Evolutionary conservation across 1,140 invertebrate genomes (phyloP).

Genomic region (Pristionchus pacificus): DNA sequence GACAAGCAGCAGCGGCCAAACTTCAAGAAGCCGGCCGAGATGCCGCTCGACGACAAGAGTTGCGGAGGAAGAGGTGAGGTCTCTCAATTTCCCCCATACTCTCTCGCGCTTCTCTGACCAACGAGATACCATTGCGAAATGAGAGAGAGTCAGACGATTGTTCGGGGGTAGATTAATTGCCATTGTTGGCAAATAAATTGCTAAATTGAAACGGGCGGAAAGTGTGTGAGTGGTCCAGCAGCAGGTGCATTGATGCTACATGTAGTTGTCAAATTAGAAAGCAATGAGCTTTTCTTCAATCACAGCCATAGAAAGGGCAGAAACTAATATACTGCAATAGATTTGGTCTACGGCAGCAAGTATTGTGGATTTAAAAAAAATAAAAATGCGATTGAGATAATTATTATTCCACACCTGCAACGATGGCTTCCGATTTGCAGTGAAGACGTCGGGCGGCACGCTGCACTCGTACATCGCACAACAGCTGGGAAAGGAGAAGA

Average conservation of each 20-base stretch:
- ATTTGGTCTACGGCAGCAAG: not conserved
- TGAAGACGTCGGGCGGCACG: slow-evolving; percentile 89
- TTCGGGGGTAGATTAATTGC: no score
- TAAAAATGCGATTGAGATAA: not conserved
- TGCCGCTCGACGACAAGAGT: slow-evolving; percentile 80
- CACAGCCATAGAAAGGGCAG: not conserved
- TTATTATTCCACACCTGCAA: slow-evolving; percentile 65
- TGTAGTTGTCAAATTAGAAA: no score
- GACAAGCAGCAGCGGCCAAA: slow-evolving; percentile 85
- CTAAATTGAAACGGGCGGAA: no score
- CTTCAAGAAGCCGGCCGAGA: slow-evolving; percentile 81
- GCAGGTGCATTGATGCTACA: no score
- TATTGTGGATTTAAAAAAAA: not conserved
- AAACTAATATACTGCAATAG: not conserved
- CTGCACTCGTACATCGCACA: slow-evolving; percentile 93
- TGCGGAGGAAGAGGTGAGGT: slow-evolving; percentile 30
- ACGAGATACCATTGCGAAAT: no score
- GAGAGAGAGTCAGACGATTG: no score
- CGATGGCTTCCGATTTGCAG: slow-evolving; percentile 85
- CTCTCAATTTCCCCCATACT: no score
- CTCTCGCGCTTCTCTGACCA: no score
- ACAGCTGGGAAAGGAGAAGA: slow-evolving; percentile 80
- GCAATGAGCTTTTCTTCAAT: no score
- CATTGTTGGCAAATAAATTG: no score
- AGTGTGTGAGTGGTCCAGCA: no score